Base-by-base conservation (phyloP, 1,140 invertebrate genomes). In the Artemia franciscana region DNA sequence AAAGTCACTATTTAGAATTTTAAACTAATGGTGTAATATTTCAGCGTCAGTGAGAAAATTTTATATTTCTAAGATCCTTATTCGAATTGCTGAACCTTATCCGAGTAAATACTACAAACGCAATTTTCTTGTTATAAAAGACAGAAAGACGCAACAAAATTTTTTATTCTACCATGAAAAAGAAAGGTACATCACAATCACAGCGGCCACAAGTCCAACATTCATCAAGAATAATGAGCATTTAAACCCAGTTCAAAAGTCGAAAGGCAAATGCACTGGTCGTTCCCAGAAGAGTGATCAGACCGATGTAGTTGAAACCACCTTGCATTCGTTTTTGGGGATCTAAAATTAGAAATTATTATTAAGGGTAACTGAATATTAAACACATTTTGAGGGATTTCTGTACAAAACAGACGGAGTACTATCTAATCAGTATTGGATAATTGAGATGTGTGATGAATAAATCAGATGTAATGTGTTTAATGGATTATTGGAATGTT, bases 221-320 rank as follows among this genome's bases (percentile, higher is more conserved):
- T n/a, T n/a, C n/a, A n/a, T n/a, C n/a, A n/a, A n/a, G 39, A 51
- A 51, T 59, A 21, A 21, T 24, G 18, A 4, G 25, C 51, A 21
- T 62, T 65, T 67, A 67, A 18, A 67, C 28, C 67, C 67, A 70
- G 5, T 67, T 66, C 21, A 71, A 61, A 21, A 73, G 69, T 12
- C 67, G 66, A 5, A 66, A 62, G 5, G 69, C 75, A 59, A 72
- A 69, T 18, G 70, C 66, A 15, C 71, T 61, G 25, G 71, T 70
- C 51, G 68, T 70, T 24, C 68, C 71, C 1, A 76, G 61, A 9
- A 77, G 65, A 58, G 69, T 66, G 0, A 76, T 28, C 1, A 72
- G 57, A 5, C 74, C 75, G 58, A 74, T 64, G 62, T 75, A 74
- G 15, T 69, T 71, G 67, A 75, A 74, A n/a, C 68, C 68, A 25